phyloP scores from a whole-genome alignment of 2,888 invertebrate species.

The Eilema caniola region DNA sequence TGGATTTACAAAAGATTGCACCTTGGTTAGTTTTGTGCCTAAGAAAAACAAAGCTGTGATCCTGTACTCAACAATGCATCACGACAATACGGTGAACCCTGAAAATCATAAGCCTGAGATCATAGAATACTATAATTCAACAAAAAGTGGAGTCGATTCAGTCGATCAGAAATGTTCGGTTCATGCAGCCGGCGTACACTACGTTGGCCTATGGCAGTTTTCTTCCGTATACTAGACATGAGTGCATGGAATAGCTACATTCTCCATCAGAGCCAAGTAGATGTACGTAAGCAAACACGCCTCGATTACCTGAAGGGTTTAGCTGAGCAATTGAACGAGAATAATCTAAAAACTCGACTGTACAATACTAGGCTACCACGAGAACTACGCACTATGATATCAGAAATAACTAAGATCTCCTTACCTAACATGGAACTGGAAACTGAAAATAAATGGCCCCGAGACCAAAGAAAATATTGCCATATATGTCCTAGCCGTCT shows the following conservation, averaged over 20 bases:
- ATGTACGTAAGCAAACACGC: constrained; percentile 11
- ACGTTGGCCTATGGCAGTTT: constrained; percentile 13
- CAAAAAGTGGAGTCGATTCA: too few relatives aligned
- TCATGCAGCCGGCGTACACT: constrained; percentile 13
- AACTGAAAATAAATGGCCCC: too few relatives aligned
- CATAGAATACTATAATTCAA: too few relatives aligned
- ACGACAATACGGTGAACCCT: neutral
- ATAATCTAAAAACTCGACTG: constrained; percentile 17
- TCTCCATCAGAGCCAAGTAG: constrained; percentile 12
- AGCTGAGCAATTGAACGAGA: constrained; percentile 16
- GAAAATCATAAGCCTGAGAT: too few relatives aligned
- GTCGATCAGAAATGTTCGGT: neutral
- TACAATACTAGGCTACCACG: constrained; percentile 17
- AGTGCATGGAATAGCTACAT: constrained; percentile 14
- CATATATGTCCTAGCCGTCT: too few relatives aligned
- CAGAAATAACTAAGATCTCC: constrained; percentile 8
- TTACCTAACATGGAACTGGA: too few relatives aligned
- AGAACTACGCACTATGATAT: constrained; percentile 16
- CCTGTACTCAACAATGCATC: constrained; percentile 8
- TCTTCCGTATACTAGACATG: constrained; percentile 10
- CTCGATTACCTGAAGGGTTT: constrained; percentile 17
- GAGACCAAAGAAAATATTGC: too few relatives aligned
- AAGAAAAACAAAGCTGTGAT: constrained; percentile 16
- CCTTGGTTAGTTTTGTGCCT: constrained; percentile 3
- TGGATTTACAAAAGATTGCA: constrained; percentile 13